A percentile compares a stretch with the other conserved stretches of the same genome.
Conservation (phyloP, 2,888 invertebrate species). For the Parascotia fuliginaria region DNA sequence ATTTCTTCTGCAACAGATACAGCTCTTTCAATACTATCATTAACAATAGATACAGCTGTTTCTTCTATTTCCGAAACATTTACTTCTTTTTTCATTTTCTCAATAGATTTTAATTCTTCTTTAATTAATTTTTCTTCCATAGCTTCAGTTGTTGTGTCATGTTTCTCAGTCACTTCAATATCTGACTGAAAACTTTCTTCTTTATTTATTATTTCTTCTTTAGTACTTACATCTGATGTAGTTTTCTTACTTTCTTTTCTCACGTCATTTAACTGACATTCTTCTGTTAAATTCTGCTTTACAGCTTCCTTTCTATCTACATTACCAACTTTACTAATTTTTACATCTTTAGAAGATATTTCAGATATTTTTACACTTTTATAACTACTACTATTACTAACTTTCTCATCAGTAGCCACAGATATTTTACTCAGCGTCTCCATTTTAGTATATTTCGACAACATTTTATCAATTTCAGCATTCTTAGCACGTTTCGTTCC, state of each 20-base stretch:
- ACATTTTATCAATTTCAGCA: conserved; percentile 18
- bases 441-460: conserved; percentile 12
- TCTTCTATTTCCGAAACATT: conserved; percentile 65
- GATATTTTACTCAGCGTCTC: conserved; percentile 17
- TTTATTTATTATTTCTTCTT: not conserved
- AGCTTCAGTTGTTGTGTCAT: conserved; percentile 28
- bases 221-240: not conserved
- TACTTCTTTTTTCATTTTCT: conserved; percentile 55
- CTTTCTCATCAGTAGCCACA: conserved; percentile 20
- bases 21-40: conserved; percentile 70
- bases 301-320: conserved; percentile 3
- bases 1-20: conserved; percentile 66
- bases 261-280: conserved; percentile 6
- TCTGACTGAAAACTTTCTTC: conserved; percentile 23
- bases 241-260: conserved; percentile 1
- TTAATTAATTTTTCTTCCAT: conserved; percentile 38
- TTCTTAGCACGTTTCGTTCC: conserved; percentile 34
- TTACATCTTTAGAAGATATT: not conserved
- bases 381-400: conserved; percentile 23
- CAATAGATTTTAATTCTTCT: conserved; percentile 44
- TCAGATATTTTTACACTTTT: conserved; percentile 18
- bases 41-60: conserved; percentile 64
- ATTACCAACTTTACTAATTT: conserved; percentile 1
- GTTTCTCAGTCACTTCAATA: conserved; percentile 21
- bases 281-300: conserved; percentile 19